Evolutionary conservation across 2,113 vertebrate species (phyloP), one percentile per base, ranked within the genome.

Genomic region (Hymenochirus boettgeri): DNA sequence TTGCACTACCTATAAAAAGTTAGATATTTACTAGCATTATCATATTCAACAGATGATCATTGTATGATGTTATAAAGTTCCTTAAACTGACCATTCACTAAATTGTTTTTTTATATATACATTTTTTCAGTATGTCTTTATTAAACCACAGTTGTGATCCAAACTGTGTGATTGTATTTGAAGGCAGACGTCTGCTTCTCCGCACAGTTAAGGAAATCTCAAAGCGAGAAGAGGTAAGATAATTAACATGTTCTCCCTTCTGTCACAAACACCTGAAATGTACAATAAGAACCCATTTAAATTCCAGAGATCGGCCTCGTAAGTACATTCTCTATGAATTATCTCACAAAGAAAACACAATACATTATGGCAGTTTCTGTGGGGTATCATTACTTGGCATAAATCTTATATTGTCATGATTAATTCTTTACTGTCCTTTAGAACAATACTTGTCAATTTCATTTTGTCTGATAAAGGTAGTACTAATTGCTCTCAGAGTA

Each of bases 61-160:
- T n/a, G n/a, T n/a, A n/a, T n/a, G n/a, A n/a, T n/a, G n/a, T n/a
- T n/a, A n/a, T n/a, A n/a, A n/a, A n/a, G n/a, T n/a, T n/a, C n/a
- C n/a, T n/a, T n/a, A n/a, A n/a, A n/a, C n/a, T n/a, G n/a, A n/a
- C n/a, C n/a, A n/a, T n/a, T n/a, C n/a, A n/a, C n/a, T n/a, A n/a
- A n/a, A n/a, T n/a, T n/a, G n/a, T n/a, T n/a, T n/a, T n/a, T n/a
- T n/a, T n/a, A n/a, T n/a, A n/a, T n/a, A n/a, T n/a, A n/a, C n/a
- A n/a, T 48, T 69, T 53, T 71, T 23, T 23, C 77, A 98, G 96
- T 80, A 85, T 98, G 87, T 97, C 96, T 70, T 82, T 99, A 67
- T 79, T 99, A 76, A 98, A 98, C 82, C 94, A 99, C 73, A 93
- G 93, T 87, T 99, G 96, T 77, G 83, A 89, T 79, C 96, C 96